Evolutionary conservation across 2,797 vertebrate genomes (phyloP).

Genomic region (Poeciliopsis infans): DNA sequence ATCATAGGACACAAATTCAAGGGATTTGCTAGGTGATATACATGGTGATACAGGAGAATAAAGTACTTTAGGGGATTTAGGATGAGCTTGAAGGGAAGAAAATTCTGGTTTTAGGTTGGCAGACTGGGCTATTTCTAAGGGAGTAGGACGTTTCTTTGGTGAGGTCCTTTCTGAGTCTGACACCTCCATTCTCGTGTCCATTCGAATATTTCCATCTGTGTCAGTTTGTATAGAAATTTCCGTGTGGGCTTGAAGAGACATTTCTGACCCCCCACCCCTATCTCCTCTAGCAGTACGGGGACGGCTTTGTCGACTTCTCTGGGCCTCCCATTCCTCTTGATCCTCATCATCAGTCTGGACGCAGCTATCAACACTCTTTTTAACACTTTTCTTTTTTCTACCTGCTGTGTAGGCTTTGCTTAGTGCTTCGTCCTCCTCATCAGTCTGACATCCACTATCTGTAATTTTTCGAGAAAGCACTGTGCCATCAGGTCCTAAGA

Average conservation of each 20-base stretch:
- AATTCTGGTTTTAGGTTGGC: slow-evolving; percentile 90
- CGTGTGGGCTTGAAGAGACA: slow-evolving; percentile 92
- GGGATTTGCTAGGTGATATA: slow-evolving; percentile 93
- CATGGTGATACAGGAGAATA: slow-evolving; percentile 96
- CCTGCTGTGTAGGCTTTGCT: slow-evolving; percentile 87
- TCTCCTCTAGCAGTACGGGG: slow-evolving; percentile 81
- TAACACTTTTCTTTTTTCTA: slow-evolving; percentile 87
- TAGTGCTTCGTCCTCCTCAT: slow-evolving; percentile 91
- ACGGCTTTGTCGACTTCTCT: slow-evolving; percentile 80
- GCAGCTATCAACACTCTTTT: slow-evolving; percentile 96
- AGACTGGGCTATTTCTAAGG: slow-evolving; percentile 94
- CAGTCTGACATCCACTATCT: slow-evolving; percentile 97
- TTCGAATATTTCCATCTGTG: slow-evolving; percentile 89
- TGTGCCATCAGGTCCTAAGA: slow-evolving; percentile 81
- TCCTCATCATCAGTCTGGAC: slow-evolving; percentile 99
- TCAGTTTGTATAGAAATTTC: slow-evolving; percentile 99
- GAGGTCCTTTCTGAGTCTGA: slow-evolving; percentile 89
- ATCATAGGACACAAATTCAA: slow-evolving; percentile 93
- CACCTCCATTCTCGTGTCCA: slow-evolving; percentile 94
- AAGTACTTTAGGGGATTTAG: slow-evolving; percentile 97
- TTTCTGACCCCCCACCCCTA: slow-evolving; percentile 82
- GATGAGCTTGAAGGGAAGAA: slow-evolving; percentile 86
- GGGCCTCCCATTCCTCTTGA: slow-evolving; percentile 96
- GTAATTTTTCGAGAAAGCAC: slow-evolving; percentile 87
- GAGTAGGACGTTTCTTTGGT: slow-evolving; percentile 91